These are phyloP conservation scores for Thripadectes ignobilis DNA, from an alignment of 2,797 vertebrate genomes.

Conservation along the genomic window DNA sequence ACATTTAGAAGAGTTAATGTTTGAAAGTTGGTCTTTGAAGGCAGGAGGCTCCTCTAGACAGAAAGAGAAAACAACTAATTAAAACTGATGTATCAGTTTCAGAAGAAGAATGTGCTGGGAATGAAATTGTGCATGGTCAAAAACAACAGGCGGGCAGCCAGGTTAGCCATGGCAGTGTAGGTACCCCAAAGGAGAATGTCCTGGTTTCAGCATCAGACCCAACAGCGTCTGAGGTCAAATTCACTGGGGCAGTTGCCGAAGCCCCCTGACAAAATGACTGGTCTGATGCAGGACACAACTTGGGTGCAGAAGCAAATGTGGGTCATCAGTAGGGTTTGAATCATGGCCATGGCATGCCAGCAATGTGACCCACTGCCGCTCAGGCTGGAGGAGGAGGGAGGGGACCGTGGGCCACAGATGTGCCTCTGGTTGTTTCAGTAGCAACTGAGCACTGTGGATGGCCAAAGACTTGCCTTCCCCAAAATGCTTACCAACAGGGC, in stretches of 20 bases:
- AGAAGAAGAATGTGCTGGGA: slow-evolving; percentile 64
- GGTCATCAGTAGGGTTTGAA: slow-evolving; percentile 19
- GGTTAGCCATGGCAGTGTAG: neutral
- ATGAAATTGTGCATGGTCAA: slow-evolving; percentile 47
- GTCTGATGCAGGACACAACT: neutral
- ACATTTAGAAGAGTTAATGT: slow-evolving; percentile 69
- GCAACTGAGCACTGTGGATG: neutral
- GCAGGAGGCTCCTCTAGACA: slow-evolving; percentile 48
- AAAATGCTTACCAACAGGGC: neutral
- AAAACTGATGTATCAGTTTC: slow-evolving; percentile 68
- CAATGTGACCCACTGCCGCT: neutral
- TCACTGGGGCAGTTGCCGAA: neutral
- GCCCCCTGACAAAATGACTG: neutral
- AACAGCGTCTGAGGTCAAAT: neutral
- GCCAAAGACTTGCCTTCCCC: neutral
- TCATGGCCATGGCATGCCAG: slow-evolving; percentile 47
- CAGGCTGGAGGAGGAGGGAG: neutral
- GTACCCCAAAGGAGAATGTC: neutral
- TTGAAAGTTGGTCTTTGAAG: slow-evolving; percentile 71
- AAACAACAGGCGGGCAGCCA: neutral
- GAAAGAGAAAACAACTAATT: slow-evolving; percentile 64
- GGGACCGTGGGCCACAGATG: neutral
- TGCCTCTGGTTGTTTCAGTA: neutral
- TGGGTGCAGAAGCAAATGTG: slow-evolving; percentile 32
- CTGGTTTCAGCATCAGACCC: neutral